phyloP scores from a whole-genome alignment of 2,888 invertebrate species.

The Acanthosepion pharaonis region DNA sequence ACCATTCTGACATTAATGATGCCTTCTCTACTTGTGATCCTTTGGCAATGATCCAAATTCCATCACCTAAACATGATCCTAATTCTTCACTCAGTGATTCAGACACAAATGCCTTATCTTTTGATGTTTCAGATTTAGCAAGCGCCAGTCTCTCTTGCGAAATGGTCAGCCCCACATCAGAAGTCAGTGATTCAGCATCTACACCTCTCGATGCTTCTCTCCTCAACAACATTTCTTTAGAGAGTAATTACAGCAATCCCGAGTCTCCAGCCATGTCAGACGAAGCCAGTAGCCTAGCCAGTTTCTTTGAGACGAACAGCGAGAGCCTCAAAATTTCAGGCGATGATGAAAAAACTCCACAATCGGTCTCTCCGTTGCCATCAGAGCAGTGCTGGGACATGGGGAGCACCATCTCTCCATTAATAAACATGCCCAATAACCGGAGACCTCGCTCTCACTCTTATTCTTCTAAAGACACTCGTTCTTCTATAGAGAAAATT shows the following conservation, averaged over 20 bases:
- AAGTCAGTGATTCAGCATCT: neutral
- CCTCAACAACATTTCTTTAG: neutral
- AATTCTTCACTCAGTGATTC: neutral
- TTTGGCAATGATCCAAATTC: neutral
- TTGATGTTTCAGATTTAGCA: constrained; percentile 9
- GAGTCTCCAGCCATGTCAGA: constrained; percentile 39
- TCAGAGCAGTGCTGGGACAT: constrained; percentile 25
- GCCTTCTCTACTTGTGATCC: neutral
- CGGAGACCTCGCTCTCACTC: neutral
- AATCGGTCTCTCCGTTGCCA: neutral
- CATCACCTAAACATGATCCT: constrained; percentile 16
- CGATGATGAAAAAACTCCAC: neutral
- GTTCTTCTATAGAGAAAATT: constrained; percentile 35
- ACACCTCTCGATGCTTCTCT: neutral
- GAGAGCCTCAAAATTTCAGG: constrained; percentile 36
- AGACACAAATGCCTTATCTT: constrained; percentile 21
- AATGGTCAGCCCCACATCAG: neutral
- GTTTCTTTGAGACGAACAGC: constrained; percentile 39
- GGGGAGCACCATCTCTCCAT: neutral
- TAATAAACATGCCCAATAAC: neutral
- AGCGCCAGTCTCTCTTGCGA: neutral
- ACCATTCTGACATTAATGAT: neutral
- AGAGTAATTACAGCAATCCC: neutral
- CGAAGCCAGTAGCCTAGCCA: constrained; percentile 38
- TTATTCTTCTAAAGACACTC: constrained; percentile 3